Evolutionary conservation across 1,140 invertebrate species (phyloP), one percentile per base, ranked within the genome.

Genomic region (Meloidogyne hapla): DNA sequence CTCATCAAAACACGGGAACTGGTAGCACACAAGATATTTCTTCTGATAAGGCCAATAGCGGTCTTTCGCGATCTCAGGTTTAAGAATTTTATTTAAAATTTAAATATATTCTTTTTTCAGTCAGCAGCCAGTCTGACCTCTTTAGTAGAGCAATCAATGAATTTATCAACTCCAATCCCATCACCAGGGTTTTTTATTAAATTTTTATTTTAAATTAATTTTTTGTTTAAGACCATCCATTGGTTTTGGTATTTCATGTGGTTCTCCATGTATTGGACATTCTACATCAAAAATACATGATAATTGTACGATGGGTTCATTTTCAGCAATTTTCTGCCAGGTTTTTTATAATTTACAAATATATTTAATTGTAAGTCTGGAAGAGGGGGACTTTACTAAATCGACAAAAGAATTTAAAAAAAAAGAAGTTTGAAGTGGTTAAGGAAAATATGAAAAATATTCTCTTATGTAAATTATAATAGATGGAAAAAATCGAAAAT

Each of bases 61-160:
- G 77, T 6, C 33, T 80, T 28, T 80, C 79, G 4, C 45, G 79
- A 38, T 78, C 74, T 40, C 79, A 80, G 66, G 48, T 56, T 56
- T n/a, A 10, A 8, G 2, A 2, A 42, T 12, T n/a, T 56, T 45
- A 15, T 5, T n/a, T 56, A 56, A 56, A 13, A n/a, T n/a, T 56
- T 56, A n/a, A 56, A 56, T n/a, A n/a, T 33, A 5, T 33, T 33
- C n/a, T 33, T n/a, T 5, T 56, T 56, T n/a, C n/a, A 56, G 48
- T 80, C 79, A 12, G 79, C 79, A 18, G 72, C 79, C 9, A 82
- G 80, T 69, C 56, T 80, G 15, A 80, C 73, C 21, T 80, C 79
- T 23, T 42, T 80, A 64, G 79, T 83, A n/a, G 81, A 78, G 28
- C 18, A 28, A 23, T 15, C 74, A 48, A 79, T 28, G 68, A 42